Conservation (phyloP, 1,140 invertebrate species). For the Drosophila varians region DNA sequence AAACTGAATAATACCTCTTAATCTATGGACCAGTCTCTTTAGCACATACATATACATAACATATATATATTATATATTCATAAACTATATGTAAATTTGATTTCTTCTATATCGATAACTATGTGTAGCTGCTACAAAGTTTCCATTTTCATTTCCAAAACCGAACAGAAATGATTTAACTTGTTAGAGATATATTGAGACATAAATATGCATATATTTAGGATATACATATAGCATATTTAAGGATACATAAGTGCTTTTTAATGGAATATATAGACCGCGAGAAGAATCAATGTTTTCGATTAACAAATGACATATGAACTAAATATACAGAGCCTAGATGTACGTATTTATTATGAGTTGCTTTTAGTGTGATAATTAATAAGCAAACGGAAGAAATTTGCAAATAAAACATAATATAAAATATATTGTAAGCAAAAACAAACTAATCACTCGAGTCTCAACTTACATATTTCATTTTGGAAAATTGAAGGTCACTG, state of each 20-base stretch:
- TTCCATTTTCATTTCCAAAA: background rate
- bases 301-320: conserved; percentile 32
- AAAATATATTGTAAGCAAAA: conserved; percentile 38
- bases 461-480: too few relatives aligned
- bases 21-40: conserved; percentile 74
- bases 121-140: too few relatives aligned
- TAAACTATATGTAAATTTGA: conserved; percentile 15
- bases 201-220: conserved; percentile 25
- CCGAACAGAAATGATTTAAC: conserved; percentile 37
- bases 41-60: conserved; percentile 34
- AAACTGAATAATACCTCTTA: conserved; percentile 72
- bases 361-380: conserved; percentile 79
- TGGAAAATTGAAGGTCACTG: too few relatives aligned
- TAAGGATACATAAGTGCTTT: conserved; percentile 80
- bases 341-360: conserved; percentile 74
- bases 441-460: too few relatives aligned
- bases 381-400: conserved; percentile 54
- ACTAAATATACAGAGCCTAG: conserved; percentile 50
- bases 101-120: too few relatives aligned
- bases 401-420: conserved; percentile 65
- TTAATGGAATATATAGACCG: conserved; percentile 77
- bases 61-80: conserved; percentile 2
- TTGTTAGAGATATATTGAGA: conserved; percentile 18
- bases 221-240: conserved; percentile 30
- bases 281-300: conserved; percentile 52